Evolutionary conservation across 2,113 vertebrate species (phyloP).

Genomic region (Steatornis caripensis): DNA sequence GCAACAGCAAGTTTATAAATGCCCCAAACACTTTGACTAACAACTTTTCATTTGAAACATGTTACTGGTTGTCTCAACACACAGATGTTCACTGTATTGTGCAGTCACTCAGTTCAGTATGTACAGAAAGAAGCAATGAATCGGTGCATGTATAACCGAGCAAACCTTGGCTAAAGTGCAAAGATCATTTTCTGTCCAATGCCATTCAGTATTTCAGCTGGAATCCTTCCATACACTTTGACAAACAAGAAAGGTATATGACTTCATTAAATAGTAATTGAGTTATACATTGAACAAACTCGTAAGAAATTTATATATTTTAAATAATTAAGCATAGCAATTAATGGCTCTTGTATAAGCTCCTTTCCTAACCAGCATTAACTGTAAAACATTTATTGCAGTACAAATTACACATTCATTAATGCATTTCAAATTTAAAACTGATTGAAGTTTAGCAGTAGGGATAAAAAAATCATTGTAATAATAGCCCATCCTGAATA

Average conservation of each 20-base stretch:
- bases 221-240: constrained; percentile 56
- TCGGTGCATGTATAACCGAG: background rate
- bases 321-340: constrained; percentile 66
- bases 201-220: constrained; percentile 51
- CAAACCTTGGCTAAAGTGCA: background rate
- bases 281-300: constrained; percentile 54
- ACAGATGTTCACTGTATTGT: background rate
- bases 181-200: background rate
- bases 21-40: background rate
- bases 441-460: constrained; percentile 76
- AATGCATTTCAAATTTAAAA: constrained; percentile 81
- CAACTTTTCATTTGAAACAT: background rate
- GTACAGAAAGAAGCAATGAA: background rate
- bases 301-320: constrained; percentile 49
- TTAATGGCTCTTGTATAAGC: constrained; percentile 69
- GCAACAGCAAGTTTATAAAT: background rate
- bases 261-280: constrained; percentile 72
- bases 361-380: constrained; percentile 51
- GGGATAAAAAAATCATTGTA: constrained; percentile 76
- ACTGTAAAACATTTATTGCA: constrained; percentile 72
- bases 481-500: constrained; percentile 80
- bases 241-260: constrained; percentile 78
- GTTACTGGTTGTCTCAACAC: background rate
- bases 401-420: constrained; percentile 72
- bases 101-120: background rate